Evolutionary conservation across 2,888 invertebrate species (phyloP).

Genomic region (Arge pagana): DNA sequence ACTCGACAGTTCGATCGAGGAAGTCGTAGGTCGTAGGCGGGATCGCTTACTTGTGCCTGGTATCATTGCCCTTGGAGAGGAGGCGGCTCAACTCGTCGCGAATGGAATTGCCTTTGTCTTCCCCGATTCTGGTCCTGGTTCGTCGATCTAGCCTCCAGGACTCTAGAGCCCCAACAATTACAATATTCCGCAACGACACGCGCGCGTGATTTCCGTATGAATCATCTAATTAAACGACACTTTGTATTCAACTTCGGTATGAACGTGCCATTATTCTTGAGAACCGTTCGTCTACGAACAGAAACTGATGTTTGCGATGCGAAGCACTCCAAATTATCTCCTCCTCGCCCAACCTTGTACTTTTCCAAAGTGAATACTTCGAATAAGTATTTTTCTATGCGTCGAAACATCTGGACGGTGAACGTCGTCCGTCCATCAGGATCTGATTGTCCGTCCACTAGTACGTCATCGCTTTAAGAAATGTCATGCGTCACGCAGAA

Average conservation of each 20-base stretch:
- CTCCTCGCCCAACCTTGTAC: neutral
- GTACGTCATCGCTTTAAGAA: too few species aligned
- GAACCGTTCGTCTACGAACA: constrained; percentile 21
- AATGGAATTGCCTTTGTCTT: neutral
- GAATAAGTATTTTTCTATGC: too few species aligned
- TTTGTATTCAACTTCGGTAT: constrained; percentile 26
- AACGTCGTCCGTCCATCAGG: too few species aligned
- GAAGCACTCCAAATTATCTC: constrained; percentile 6
- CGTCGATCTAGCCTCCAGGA: neutral
- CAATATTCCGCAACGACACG: constrained; percentile 30
- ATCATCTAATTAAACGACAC: constrained; percentile 31
- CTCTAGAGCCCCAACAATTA: constrained; percentile 18
- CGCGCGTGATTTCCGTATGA: constrained; percentile 38
- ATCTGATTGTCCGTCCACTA: too few species aligned
- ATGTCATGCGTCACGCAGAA: too few species aligned
- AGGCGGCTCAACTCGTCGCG: constrained; percentile 10
- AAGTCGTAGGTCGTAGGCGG: too few species aligned
- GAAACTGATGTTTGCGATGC: too few species aligned
- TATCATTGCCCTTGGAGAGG: constrained; percentile 3
- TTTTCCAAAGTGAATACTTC: neutral
- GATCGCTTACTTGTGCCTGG: too few species aligned
- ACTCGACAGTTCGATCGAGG: too few species aligned
- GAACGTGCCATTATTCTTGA: constrained; percentile 20
- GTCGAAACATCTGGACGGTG: too few species aligned
- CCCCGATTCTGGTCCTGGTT: neutral